These are phyloP conservation scores for Adelosebastes latens DNA, from an alignment of 2,797 vertebrate genomes.

Conservation along the genomic window DNA sequence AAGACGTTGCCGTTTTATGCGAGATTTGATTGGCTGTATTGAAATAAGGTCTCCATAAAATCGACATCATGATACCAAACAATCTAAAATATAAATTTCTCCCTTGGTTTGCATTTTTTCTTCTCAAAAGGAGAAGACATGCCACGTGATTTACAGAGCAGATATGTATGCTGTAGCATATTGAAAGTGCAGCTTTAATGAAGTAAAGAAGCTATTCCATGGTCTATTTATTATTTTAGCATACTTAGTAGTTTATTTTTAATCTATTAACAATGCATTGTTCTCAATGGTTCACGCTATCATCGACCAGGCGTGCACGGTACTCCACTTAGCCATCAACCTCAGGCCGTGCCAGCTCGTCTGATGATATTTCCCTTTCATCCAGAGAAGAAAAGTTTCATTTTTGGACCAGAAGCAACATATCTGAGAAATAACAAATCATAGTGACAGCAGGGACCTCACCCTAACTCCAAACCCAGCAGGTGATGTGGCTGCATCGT, in stretches of 20 bases:
- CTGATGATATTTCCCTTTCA: not conserved
- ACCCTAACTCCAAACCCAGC: conserved; percentile 15
- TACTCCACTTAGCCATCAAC: not conserved
- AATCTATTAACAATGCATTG: not conserved
- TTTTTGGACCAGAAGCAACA: not conserved
- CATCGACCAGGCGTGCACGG: not conserved
- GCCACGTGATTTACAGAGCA: not conserved
- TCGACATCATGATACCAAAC: too few species aligned
- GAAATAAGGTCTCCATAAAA: too few species aligned
- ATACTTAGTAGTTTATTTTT: not conserved
- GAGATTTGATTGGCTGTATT: too few species aligned
- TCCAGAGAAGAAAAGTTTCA: not conserved
- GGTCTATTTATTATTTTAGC: not conserved
- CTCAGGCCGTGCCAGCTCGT: not conserved
- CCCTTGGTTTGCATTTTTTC: not conserved
- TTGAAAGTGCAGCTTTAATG: not conserved
- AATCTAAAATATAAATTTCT: too few species aligned
- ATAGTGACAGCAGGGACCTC: not conserved
- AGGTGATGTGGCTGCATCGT: not conserved
- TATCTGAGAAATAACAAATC: not conserved
- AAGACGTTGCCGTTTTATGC: too few species aligned
- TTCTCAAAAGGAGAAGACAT: too few species aligned
- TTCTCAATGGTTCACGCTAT: not conserved
- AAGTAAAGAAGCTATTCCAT: not conserved
- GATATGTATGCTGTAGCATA: not conserved